Evolutionary conservation across 2,888 invertebrate genomes (phyloP), one percentile per base, ranked within the genome.

Genomic region (Eucera pruinosa): DNA sequence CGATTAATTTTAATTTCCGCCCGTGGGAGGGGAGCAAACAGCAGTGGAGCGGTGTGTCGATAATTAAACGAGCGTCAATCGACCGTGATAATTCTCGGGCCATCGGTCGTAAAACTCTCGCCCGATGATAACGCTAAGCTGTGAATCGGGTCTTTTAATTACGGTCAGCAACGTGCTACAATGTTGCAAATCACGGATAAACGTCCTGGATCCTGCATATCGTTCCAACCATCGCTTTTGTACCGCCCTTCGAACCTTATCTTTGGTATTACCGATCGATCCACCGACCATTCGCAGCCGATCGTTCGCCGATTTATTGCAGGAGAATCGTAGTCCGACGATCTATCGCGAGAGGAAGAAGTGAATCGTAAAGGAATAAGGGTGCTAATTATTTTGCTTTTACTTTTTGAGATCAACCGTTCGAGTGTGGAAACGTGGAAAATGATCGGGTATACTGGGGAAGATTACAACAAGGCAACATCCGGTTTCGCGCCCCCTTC

Each of bases 51-150:
- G 20, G 6, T 20, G 39, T 36, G 66, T 55, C 50, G 52, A 36
- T 61, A 61, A 69, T 60, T 58, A 68, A 60, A 60, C 60, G 41
- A 30, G 39, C 58, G 45, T 62, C 62, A 39, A 62, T 58, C 20
- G 47, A 15, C 9, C 43, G 25, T 33, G 23, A 45, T 55, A 54
- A 54, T 47, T 62, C 15, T 9, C 11, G 54, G 27, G 54, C 18
- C 15, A 27, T 47, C 20, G 64, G 1, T 36, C 39, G 47, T 70
- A 70, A 62, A 69, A 39, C 36, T 54, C 9, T 23, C 20, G 6
- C 3, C 23, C 9, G 6, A 9, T 39, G 41, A 54, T 62, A 52
- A 61, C 52, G n/a, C 30, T 9, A 0, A 9, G 20, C 15, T 45
- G 36, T 6, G 27, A 7, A 50, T 50, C 47, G 61, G 39, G 39